A percentile compares a stretch with the other conserved stretches of the same genome.
These are phyloP conservation scores for Porites australiensis DNA, from an alignment of 64 coral and sea anemone genomes.

Conservation along the genomic window DNA sequence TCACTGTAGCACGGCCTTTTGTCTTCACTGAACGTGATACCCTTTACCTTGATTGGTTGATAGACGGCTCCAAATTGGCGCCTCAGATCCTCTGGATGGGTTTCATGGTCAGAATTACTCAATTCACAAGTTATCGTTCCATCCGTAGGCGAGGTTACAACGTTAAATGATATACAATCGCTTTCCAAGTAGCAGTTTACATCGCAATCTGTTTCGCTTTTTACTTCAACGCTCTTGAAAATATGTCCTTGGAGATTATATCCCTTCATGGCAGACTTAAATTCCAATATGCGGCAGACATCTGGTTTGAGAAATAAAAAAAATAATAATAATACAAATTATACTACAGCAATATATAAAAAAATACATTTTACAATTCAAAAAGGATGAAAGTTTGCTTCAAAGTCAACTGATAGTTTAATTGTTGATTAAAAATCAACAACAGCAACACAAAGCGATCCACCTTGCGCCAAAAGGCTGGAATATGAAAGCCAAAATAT, in stretches of 20 bases:
- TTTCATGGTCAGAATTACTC: constrained; percentile 9
- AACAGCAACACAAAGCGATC: too few relatives aligned
- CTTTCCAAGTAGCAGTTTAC: neutral
- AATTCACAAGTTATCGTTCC: neutral
- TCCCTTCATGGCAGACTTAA: neutral
- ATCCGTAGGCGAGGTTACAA: neutral
- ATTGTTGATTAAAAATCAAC: too few relatives aligned
- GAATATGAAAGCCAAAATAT: too few relatives aligned
- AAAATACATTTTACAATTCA: too few relatives aligned
- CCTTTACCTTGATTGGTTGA: neutral
- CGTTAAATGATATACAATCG: neutral
- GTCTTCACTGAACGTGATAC: neutral
- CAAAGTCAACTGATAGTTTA: too few relatives aligned
- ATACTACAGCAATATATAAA: too few relatives aligned
- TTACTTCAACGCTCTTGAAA: neutral
- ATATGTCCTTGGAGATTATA: neutral
- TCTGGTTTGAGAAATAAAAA: too few relatives aligned
- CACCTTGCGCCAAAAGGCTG: too few relatives aligned
- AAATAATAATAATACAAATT: too few relatives aligned
- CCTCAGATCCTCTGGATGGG: neutral
- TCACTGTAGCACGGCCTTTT: neutral
- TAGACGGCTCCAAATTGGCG: neutral
- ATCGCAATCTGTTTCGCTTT: neutral
- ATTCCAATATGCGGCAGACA: neutral
- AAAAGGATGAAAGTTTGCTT: too few relatives aligned